phyloP scores from a whole-genome alignment of 2,113 vertebrate species.

The Pseudolaguvia tuberculata region DNA sequence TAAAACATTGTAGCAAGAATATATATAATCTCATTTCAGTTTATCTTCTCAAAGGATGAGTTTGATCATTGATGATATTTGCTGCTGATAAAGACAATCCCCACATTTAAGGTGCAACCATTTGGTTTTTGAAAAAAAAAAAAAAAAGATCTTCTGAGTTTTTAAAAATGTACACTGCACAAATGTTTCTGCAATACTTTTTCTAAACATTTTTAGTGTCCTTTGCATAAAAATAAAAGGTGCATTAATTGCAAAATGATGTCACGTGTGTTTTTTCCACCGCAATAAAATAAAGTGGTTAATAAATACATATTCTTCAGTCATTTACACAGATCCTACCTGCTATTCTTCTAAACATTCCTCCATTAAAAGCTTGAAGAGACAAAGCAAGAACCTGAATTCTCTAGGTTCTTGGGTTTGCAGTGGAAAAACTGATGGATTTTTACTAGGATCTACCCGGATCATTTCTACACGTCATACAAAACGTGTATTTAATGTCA shows the following conservation, averaged over 20 bases:
- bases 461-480: too few relatives aligned
- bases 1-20: conserved; percentile 31
- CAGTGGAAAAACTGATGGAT: too few relatives aligned
- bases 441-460: too few relatives aligned
- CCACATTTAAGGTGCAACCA: conserved; percentile 69
- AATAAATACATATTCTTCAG: too few relatives aligned
- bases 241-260: conserved; percentile 56
- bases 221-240: conserved; percentile 71
- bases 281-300: conserved; percentile 10
- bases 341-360: too few relatives aligned
- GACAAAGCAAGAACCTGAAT: too few relatives aligned
- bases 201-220: conserved; percentile 79
- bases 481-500: too few relatives aligned
- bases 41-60: conserved; percentile 41
- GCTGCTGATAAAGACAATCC: conserved; percentile 75
- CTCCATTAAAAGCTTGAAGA: too few relatives aligned
- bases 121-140: conserved; percentile 59
- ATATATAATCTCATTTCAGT: background rate
- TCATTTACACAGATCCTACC: too few relatives aligned
- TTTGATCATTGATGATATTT: conserved; percentile 56
- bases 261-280: conserved; percentile 10
- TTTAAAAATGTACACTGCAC: conserved; percentile 78
- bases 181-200: conserved; percentile 75
- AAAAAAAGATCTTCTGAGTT: conserved; percentile 66
- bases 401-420: too few relatives aligned